Percentiles rank a stretch among this genome's conserved stretches.
Conservation (phyloP, 2,888 invertebrate species). For the Cataglyphis altisquamis region DNA sequence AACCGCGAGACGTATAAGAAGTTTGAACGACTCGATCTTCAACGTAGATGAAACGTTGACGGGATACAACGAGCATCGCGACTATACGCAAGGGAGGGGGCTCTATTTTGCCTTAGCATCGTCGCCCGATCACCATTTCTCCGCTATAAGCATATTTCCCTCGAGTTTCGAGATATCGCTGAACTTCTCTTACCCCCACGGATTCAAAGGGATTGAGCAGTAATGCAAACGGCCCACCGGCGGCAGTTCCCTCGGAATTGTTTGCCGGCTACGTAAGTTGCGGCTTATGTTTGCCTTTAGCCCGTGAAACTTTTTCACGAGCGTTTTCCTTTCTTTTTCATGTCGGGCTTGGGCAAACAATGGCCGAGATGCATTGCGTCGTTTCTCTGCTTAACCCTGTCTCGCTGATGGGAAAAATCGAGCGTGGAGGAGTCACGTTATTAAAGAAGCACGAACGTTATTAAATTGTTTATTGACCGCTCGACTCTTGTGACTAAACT, state of each 20-base stretch:
- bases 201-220: slow-evolving; percentile 70
- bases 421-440: not conserved
- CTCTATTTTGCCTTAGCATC: slow-evolving; percentile 65
- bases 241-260: slow-evolving; percentile 67
- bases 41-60: not conserved
- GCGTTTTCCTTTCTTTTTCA: slow-evolving; percentile 1
- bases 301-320: slow-evolving; percentile 56
- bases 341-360: not conserved
- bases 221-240: slow-evolving; percentile 75
- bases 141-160: slow-evolving; percentile 80
- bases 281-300: slow-evolving; percentile 54
- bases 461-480: not conserved
- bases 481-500: not conserved
- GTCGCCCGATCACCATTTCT: slow-evolving; percentile 74
- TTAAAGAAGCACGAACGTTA: not conserved
- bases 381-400: slow-evolving; percentile 11
- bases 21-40: slow-evolving; percentile 69
- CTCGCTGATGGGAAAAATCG: not conserved
- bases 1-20: slow-evolving; percentile 58
- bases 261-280: slow-evolving; percentile 60
- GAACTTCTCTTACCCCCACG: slow-evolving; percentile 76
- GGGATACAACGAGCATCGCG: not conserved
- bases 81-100: not conserved
- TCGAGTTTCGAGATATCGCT: slow-evolving; percentile 75
- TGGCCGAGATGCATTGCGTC: not conserved